phyloP scores from a whole-genome alignment of 2,888 invertebrate species.

The Pterostichus niger region DNA sequence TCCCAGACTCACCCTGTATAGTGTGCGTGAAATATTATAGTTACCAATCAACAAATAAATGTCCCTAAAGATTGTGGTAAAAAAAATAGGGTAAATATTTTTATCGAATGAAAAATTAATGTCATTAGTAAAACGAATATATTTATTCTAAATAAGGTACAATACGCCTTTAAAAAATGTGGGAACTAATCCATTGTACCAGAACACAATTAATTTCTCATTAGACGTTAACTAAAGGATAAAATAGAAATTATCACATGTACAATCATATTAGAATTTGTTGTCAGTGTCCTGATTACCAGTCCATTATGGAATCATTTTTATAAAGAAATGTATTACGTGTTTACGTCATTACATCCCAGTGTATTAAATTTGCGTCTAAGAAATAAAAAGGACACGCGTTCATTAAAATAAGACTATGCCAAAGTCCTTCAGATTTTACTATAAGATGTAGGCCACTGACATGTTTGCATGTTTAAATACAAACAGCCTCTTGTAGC shows the following conservation, averaged over 20 bases:
- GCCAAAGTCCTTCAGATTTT: too few species aligned
- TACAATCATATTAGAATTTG: conserved; percentile 17
- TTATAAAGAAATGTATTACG: not conserved
- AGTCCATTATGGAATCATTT: not conserved
- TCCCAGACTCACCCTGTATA: too few species aligned
- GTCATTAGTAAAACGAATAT: conserved; percentile 21
- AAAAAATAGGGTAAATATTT: not conserved
- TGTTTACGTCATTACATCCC: too few species aligned
- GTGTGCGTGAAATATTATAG: too few species aligned
- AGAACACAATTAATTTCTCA: conserved; percentile 36
- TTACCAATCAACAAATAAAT: too few species aligned
- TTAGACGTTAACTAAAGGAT: not conserved
- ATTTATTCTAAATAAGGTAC: conserved; percentile 10
- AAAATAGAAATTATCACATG: conserved; percentile 9
- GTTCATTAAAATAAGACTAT: too few species aligned
- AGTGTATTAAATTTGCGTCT: too few species aligned
- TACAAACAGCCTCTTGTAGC: too few species aligned
- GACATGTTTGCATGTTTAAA: too few species aligned
- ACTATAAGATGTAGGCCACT: too few species aligned
- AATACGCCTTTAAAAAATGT: not conserved
- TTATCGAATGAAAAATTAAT: conserved; percentile 9
- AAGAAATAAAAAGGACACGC: too few species aligned
- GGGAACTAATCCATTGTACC: conserved; percentile 2
- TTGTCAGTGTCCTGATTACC: not conserved
- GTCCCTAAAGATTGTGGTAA: too few species aligned